Percentiles rank a stretch among this genome's conserved stretches.
Evolutionary conservation across 1,140 invertebrate species (phyloP).

Genomic region (Drosophila lacteicornis): DNA sequence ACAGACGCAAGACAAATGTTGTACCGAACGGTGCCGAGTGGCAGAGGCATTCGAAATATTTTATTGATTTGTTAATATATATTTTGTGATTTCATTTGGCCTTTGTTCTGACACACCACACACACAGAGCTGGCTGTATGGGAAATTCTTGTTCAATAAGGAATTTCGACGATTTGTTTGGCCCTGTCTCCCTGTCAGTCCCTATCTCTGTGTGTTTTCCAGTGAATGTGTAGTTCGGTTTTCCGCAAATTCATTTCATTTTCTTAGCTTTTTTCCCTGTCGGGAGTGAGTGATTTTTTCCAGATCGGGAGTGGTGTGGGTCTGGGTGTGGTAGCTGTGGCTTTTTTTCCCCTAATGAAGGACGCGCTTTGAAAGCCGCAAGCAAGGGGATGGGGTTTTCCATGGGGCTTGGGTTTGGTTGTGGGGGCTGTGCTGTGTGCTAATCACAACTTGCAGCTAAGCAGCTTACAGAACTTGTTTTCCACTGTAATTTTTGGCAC

Average conservation of each 20-base stretch:
- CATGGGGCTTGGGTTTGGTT: background rate
- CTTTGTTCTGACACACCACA: conserved; percentile 11
- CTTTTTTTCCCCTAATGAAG: conserved; percentile 63
- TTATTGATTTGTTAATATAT: conserved; percentile 57
- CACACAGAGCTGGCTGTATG: conserved; percentile 7
- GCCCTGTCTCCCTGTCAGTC: conserved; percentile 13
- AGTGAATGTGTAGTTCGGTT: conserved; percentile 51
- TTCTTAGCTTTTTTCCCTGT: conserved; percentile 41
- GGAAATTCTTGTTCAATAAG: conserved; percentile 42
- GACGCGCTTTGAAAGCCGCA: conserved; percentile 53
- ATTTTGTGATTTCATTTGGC: conserved; percentile 47
- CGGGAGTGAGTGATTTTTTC: conserved; percentile 40
- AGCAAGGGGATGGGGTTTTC: conserved; percentile 44
- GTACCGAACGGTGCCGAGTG: conserved; percentile 3
- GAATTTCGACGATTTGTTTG: conserved; percentile 34
- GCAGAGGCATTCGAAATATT: conserved; percentile 35
- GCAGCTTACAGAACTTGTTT: conserved; percentile 78
- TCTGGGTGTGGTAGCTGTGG: conserved; percentile 16
- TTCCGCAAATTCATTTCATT: conserved; percentile 52
- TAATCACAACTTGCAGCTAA: conserved; percentile 81
- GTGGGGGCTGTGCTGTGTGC: conserved; percentile 42
- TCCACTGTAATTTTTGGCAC: conserved; percentile 63
- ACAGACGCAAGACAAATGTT: conserved; percentile 18
- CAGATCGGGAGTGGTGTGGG: background rate
- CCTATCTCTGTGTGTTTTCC: conserved; percentile 7